Evolutionary conservation across 2,113 vertebrate genomes (phyloP), one percentile per base, ranked within the genome.

Genomic region (Triplophysa siluroides): DNA sequence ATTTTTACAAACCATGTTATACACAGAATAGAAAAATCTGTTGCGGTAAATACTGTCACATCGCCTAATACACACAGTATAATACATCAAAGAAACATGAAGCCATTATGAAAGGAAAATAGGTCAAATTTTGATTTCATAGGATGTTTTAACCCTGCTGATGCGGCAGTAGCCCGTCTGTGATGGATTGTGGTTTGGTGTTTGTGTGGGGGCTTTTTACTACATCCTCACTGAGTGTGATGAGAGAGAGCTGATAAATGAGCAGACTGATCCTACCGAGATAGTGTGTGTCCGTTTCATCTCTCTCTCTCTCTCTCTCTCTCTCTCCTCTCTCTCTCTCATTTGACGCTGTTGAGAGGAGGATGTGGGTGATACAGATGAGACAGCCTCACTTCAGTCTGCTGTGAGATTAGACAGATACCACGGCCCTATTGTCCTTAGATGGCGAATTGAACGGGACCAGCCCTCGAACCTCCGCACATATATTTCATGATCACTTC

Each of bases 331-430:
- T 38, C 26, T 38, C 38, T 75, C 18, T 21, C 9, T 58, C 45
- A 2, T 47, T 76, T 21, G 4, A 8, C 9, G 75, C 69, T 13
- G 16, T 26, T 66, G 76, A 60, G 61, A 68, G 50, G 56, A 79
- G 58, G 74, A 81, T 82, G 62, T 76, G 85, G 52, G 65, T 38
- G 70, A 81, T 81, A 76, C 78, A 71, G 77, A 80, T 74, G 64
- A 83, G 75, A 80, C 10, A 11, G 65, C 76, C 56, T 81, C 67
- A 70, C 69, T 77, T 78, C 71, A 83, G n/a, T 76, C 83, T 81
- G 67, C 38, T 63, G 16, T 79, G 26, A 83, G 73, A 71, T 67
- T 67, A 73, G 81, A 73, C 83, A 76, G 76, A 81, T 64, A 38
- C 78, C 73, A 62, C 62, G 43, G 56, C 58, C 65, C 73, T 66